A percentile compares a stretch with the other conserved stretches of the same genome.
phyloP scores from a whole-genome alignment of 2,113 vertebrate genomes.

The Lamprologus sp. region DNA sequence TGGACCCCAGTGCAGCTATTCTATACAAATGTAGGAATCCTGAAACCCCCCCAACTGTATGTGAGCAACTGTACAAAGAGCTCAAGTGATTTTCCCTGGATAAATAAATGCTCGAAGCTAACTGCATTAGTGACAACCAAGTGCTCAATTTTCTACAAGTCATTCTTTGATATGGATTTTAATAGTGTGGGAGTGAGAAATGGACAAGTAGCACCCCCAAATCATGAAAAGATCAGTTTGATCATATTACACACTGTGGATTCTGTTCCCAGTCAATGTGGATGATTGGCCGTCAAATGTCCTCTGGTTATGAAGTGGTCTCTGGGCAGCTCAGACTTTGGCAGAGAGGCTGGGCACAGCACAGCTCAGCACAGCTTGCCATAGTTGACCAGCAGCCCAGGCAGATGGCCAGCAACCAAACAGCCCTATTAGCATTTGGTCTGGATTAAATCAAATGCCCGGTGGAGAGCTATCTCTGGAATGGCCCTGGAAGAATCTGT shows the following conservation, averaged over 20 bases:
- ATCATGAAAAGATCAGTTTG: conserved; percentile 46
- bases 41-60: neutral
- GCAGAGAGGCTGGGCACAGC: conserved; percentile 20
- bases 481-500: conserved; percentile 19
- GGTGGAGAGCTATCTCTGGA: conserved; percentile 32
- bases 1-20: neutral
- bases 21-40: neutral
- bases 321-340: conserved; percentile 56
- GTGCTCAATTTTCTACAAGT: neutral
- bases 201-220: conserved; percentile 24
- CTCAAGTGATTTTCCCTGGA: neutral
- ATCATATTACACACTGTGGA: neutral
- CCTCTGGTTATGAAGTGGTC: conserved; percentile 59
- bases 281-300: conserved; percentile 57
- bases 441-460: conserved; percentile 69
- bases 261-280: conserved; percentile 39
- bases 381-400: conserved; percentile 60
- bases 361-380: conserved; percentile 55
- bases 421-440: conserved; percentile 75
- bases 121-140: neutral
- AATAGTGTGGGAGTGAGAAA: conserved; percentile 22
- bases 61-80: neutral
- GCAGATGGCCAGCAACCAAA: conserved; percentile 72
- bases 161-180: conserved; percentile 6
- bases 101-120: neutral